These are phyloP conservation scores for Entomobrya proxima DNA, from an alignment of 2,888 invertebrate species.

Conservation along the genomic window DNA sequence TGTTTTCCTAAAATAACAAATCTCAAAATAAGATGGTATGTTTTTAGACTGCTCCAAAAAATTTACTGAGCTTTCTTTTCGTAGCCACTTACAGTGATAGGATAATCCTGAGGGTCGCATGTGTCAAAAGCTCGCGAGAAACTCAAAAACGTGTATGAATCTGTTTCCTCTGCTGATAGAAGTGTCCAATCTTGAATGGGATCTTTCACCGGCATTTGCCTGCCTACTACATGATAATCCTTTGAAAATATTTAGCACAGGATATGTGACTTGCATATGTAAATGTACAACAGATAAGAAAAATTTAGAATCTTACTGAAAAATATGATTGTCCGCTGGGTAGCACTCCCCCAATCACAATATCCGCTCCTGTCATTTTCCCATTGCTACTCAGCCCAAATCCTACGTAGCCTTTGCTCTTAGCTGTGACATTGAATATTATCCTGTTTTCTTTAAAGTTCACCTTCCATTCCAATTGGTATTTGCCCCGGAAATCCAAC, in stretches of 20 bases:
- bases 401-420: conserved; percentile 30
- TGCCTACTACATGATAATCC: conserved; percentile 33
- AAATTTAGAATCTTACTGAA: background rate
- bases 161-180: conserved; percentile 23
- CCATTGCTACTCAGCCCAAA: conserved; percentile 22
- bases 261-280: background rate
- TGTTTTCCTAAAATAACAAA: background rate
- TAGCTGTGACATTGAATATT: conserved; percentile 37
- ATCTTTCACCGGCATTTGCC: background rate
- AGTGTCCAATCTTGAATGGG: conserved; percentile 30
- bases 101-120: no score
- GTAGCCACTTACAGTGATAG: no score
- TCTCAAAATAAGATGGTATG: background rate
- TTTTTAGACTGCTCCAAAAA: no score
- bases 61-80: no score
- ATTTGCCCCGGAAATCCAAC: conserved; percentile 22
- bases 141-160: conserved; percentile 30
- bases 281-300: background rate
- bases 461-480: conserved; percentile 35
- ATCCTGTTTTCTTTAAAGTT: background rate
- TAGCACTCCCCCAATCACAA: conserved; percentile 43
- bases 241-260: background rate
- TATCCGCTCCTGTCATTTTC: conserved; percentile 53
- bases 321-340: conserved; percentile 30
- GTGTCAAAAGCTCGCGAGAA: conserved; percentile 48